A percentile compares a stretch with the other conserved stretches of the same genome.
phyloP scores from a whole-genome alignment of 2,888 invertebrate genomes.

The Mythimna albipuncta region DNA sequence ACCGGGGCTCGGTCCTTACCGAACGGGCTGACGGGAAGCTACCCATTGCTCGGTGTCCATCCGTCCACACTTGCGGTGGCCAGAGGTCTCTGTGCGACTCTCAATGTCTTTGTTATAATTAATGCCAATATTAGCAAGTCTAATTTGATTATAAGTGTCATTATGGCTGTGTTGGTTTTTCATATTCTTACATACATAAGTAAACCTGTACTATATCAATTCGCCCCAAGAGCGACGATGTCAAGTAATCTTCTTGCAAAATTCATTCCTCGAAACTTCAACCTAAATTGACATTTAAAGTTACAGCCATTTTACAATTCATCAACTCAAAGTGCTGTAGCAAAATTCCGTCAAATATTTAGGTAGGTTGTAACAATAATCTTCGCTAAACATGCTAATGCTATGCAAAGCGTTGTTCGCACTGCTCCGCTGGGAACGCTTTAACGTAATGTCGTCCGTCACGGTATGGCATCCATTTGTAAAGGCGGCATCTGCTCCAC shows the following conservation, averaged over 20 bases:
- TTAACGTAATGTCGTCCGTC: constrained; percentile 50
- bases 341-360: constrained; percentile 36
- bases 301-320: constrained; percentile 22
- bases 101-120: too few relatives aligned
- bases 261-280: constrained; percentile 14
- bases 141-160: not conserved
- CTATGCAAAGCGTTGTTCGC: constrained; percentile 60
- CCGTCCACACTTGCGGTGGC: too few relatives aligned
- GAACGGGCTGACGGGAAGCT: too few relatives aligned
- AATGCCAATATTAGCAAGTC: too few relatives aligned
- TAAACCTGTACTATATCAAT: not conserved
- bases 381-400: constrained; percentile 58
- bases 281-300: constrained; percentile 23
- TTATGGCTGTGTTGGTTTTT: not conserved
- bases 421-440: constrained; percentile 39
- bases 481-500: constrained; percentile 72
- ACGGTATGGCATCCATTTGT: constrained; percentile 66
- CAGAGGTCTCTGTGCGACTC: too few relatives aligned
- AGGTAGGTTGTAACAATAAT: constrained; percentile 43
- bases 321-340: constrained; percentile 33
- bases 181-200: not conserved
- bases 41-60: too few relatives aligned
- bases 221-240: not conserved
- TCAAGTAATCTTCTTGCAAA: not conserved
- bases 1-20: too few relatives aligned